These are phyloP conservation scores for Cyclopterus lumpus DNA, from an alignment of 2,797 vertebrate genomes.

Conservation along the genomic window DNA sequence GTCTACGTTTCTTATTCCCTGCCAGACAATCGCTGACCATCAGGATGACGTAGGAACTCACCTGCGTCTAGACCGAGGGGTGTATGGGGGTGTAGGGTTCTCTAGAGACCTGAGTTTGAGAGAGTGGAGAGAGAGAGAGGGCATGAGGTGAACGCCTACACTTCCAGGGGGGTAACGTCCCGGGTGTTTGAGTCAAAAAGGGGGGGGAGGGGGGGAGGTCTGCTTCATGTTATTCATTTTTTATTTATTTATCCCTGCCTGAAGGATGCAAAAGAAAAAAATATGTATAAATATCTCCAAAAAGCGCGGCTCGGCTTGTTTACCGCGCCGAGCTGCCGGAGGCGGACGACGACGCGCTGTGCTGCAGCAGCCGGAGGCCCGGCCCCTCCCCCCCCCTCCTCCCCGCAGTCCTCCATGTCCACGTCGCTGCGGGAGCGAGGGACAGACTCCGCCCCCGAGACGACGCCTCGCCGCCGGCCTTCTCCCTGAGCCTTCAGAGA, in stretches of 20 bases:
- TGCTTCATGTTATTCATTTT: background rate
- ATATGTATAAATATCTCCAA: background rate
- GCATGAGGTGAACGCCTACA: conserved; percentile 39
- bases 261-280: background rate
- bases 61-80: conserved; percentile 92
- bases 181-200: background rate
- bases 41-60: conserved; percentile 68
- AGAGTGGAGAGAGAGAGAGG: conserved; percentile 61
- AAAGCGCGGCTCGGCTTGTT: background rate
- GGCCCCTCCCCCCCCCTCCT: conserved; percentile 80
- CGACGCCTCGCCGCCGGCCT: conserved; percentile 85
- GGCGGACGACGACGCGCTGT: conserved; percentile 88
- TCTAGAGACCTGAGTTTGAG: conserved; percentile 89
- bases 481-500: conserved; percentile 94
- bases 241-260: background rate
- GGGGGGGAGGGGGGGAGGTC: no score
- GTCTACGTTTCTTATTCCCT: background rate
- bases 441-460: conserved; percentile 85
- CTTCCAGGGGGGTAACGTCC: conserved; percentile 2
- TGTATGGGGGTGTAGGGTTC: conserved; percentile 94
- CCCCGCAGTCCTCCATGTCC: conserved; percentile 92
- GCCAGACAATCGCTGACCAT: background rate
- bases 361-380: conserved; percentile 87
- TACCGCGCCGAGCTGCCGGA: conserved; percentile 93
- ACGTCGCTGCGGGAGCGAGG: conserved; percentile 94